phyloP scores from a whole-genome alignment of 2,113 vertebrate species.

The Turdus rufiventris region DNA sequence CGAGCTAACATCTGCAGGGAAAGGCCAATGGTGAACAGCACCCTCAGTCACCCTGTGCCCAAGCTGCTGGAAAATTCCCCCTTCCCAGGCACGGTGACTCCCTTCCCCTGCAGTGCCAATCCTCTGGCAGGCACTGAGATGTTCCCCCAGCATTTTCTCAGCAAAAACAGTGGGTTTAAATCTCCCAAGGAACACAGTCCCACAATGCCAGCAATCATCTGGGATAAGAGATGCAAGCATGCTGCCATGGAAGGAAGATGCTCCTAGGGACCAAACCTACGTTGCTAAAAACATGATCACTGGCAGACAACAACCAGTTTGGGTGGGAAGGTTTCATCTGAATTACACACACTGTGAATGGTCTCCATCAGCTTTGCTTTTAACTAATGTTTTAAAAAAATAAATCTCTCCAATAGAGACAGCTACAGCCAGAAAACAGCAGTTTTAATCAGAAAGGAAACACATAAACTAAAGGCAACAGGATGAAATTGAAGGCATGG shows the following conservation, averaged over 20 bases:
- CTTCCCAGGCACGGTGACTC: fast-evolving
- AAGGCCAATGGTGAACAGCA: not conserved
- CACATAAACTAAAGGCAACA: not conserved
- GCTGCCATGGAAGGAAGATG: not conserved
- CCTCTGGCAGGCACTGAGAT: not conserved
- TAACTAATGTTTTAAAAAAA: not conserved
- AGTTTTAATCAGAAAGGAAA: not conserved
- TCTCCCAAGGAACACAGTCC: not conserved
- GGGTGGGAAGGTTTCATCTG: not conserved
- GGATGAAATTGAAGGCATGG: not conserved
- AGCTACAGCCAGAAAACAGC: not conserved
- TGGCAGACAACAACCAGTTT: not conserved
- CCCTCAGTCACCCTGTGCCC: fast-evolving
- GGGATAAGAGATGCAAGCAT: fast-evolving
- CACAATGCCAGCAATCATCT: fast-evolving
- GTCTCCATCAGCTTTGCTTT: not conserved
- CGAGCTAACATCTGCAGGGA: fast-evolving
- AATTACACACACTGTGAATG: fast-evolving
- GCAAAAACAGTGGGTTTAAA: fast-evolving
- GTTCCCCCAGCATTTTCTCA: fast-evolving
- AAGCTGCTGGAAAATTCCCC: not conserved
- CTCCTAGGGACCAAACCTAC: not conserved
- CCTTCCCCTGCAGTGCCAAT: not conserved
- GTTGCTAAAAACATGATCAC: not conserved
- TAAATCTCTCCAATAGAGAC: not conserved